Evolutionary conservation across 1,140 invertebrate genomes (phyloP).

Genomic region (Eciton burchellii): DNA sequence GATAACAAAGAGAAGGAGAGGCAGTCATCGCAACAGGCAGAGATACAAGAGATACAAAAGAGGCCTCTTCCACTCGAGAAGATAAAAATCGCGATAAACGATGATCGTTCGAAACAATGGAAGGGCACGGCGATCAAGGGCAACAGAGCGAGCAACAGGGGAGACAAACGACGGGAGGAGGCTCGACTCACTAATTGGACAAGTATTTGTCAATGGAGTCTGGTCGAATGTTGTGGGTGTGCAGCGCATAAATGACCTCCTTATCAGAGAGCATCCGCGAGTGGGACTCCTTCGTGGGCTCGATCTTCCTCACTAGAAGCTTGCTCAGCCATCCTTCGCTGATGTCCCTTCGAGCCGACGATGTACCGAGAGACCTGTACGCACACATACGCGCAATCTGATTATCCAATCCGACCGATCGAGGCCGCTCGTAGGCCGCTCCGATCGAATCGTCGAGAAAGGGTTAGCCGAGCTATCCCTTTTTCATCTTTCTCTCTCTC

Average conservation of each 20-base stretch:
- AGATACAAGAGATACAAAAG: conserved; percentile 38
- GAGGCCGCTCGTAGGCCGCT: too few species aligned
- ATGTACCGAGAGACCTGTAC: conserved; percentile 78
- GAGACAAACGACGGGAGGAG: too few species aligned
- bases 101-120: too few species aligned
- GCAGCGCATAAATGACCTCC: conserved; percentile 96
- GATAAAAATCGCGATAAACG: too few species aligned
- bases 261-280: conserved; percentile 97
- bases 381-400: conserved; percentile 62
- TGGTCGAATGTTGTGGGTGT: conserved; percentile 97
- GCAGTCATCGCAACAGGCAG: conserved; percentile 21
- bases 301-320: conserved; percentile 94
- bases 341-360: conserved; percentile 85
- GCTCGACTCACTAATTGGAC: conserved; percentile 96
- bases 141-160: too few species aligned
- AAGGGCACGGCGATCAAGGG: too few species aligned
- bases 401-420: conserved; percentile 35
- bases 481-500: too few species aligned
- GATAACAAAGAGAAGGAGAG: conserved; percentile 12
- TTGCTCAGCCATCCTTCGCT: conserved; percentile 95
- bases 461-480: too few species aligned
- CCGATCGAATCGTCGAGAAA: too few species aligned
- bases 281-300: conserved; percentile 97
- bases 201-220: conserved; percentile 94
- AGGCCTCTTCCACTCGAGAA: too few species aligned